phyloP scores from a whole-genome alignment of 2,888 invertebrate species.

The Stenichneumon culpator region DNA sequence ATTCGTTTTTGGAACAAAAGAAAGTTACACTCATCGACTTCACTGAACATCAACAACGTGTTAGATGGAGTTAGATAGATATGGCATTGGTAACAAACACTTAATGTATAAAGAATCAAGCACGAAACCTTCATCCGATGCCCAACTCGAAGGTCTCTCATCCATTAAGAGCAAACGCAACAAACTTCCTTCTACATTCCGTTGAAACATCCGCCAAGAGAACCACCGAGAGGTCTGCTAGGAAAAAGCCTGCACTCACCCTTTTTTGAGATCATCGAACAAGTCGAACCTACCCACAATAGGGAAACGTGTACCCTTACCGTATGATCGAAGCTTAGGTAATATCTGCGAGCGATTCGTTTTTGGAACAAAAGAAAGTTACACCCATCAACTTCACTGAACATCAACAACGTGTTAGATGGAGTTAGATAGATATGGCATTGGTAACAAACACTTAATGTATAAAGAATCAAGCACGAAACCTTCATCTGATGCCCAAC shows the following conservation, averaged over 20 bases:
- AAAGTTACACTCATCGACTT: conserved; percentile 28
- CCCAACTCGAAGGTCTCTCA: too few relatives aligned
- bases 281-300: too few relatives aligned
- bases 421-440: neutral
- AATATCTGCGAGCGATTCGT: conserved; percentile 58
- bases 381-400: neutral
- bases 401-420: neutral
- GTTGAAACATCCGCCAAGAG: too few relatives aligned
- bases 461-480: too few relatives aligned
- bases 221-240: too few relatives aligned
- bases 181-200: too few relatives aligned
- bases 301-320: conserved; percentile 23
- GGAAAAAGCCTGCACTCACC: too few relatives aligned
- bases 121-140: too few relatives aligned
- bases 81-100: neutral
- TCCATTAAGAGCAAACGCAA: too few relatives aligned
- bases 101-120: too few relatives aligned
- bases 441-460: neutral
- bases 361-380: conserved; percentile 44
- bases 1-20: conserved; percentile 34
- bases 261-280: too few relatives aligned
- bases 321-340: conserved; percentile 60
- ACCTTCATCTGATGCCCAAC: too few relatives aligned
- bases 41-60: neutral
- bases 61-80: neutral